Evolutionary conservation across 2,797 vertebrate species (phyloP).

Genomic region (Morus bassanus): DNA sequence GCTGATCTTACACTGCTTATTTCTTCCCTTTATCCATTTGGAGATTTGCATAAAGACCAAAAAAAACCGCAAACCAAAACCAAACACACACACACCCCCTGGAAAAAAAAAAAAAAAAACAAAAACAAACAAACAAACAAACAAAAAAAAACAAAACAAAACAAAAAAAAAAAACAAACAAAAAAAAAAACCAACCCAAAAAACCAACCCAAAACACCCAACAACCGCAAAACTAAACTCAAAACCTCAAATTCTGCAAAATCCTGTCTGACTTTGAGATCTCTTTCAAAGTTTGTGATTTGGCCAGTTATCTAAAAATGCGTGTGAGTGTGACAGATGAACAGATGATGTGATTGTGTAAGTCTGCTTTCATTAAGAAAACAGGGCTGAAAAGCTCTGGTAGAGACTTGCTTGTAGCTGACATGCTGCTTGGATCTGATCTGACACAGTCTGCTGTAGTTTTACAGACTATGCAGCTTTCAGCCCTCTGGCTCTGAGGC

Average conservation of each 20-base stretch:
- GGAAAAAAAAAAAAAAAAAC: neutral
- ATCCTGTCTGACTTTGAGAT: neutral
- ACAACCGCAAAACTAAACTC: no score
- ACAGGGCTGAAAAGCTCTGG: neutral
- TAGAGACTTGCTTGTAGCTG: neutral
- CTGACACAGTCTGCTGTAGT: neutral
- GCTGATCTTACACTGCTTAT: neutral
- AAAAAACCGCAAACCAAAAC: no score
- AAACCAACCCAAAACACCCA: neutral
- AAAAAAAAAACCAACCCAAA: neutral
- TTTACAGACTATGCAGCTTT: neutral
- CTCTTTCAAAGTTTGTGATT: neutral
- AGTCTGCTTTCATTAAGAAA: neutral
- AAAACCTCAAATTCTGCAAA: neutral
- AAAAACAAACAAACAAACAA: no score
- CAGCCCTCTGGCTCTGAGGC: neutral
- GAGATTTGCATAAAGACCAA: neutral
- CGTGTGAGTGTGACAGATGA: neutral
- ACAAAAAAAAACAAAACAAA: neutral
- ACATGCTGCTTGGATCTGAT: neutral
- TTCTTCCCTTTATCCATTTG: neutral
- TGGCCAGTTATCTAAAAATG: neutral
- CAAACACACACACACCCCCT: accelerated
- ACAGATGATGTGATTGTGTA: neutral
- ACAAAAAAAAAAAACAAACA: no score